These are phyloP conservation scores for Netelia fuscicornis DNA, from an alignment of 2,888 invertebrate genomes.

Conservation along the genomic window DNA sequence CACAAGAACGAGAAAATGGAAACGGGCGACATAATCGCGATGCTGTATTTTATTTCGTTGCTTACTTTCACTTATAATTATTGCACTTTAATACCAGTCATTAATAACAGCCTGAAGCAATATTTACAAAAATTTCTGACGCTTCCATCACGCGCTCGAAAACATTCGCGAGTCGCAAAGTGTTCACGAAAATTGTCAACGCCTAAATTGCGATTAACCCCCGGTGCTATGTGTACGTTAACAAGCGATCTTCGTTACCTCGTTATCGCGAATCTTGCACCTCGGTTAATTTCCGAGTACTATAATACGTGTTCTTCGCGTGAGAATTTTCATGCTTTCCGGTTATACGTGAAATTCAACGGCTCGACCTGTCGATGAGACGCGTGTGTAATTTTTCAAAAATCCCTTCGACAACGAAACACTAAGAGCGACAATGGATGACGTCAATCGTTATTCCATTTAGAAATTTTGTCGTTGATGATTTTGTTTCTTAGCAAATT, in stretches of 20 bases:
- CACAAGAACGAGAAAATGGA: not conserved
- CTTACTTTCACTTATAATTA: not conserved
- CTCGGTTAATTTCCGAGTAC: not conserved
- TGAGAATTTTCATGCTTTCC: constrained; percentile 11
- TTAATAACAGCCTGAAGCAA: not conserved
- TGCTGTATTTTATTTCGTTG: not conserved
- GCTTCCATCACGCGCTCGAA: too few relatives aligned
- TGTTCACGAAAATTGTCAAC: not conserved
- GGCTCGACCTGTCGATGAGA: not conserved
- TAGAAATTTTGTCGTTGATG: not conserved
- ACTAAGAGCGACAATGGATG: not conserved
- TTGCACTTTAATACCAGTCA: too few relatives aligned
- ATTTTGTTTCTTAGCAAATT: not conserved
- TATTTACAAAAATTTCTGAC: not conserved
- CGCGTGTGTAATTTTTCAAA: not conserved
- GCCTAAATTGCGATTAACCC: constrained; percentile 47
- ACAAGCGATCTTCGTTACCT: constrained; percentile 50
- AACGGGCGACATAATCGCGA: not conserved
- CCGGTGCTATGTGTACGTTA: constrained; percentile 19
- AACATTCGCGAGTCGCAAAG: too few relatives aligned
- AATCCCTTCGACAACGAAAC: not conserved
- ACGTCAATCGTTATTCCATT: not conserved
- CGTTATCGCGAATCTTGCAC: constrained; percentile 48
- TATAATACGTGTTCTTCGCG: not conserved
- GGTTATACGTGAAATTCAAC: constrained; percentile 3